Base-by-base conservation (phyloP, 92 coral and sea anemone species). In the Heteractis magnifica region DNA sequence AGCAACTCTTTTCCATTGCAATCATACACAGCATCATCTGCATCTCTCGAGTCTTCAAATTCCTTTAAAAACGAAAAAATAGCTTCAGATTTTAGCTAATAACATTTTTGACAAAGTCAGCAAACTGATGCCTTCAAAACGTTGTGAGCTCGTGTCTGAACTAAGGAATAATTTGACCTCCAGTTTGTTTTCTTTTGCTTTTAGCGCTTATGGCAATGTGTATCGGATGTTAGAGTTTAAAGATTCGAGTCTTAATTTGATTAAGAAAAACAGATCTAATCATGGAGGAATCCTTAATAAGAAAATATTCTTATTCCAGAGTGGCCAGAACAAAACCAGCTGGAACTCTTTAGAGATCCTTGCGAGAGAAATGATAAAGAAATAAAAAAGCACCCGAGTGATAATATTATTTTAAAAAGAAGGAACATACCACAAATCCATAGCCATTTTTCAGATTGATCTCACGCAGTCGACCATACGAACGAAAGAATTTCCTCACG, bases 391-490 rank as follows among this genome's bases (percentile, higher is more conserved):
- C 16, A 68, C 8, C 18, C 5, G 23, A 12, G 13, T 68, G 14
- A 0, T 9, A 14, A 34, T 65, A 41, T 2, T 15, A 65, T 18
- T 6, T 12, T 49, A 6, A 41, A 49, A 14, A 34, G 1, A 5
- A 15, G 8, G 50, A 7, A 77, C 95, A 76, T 83, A 95, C 98
- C 90, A 94, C 98, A 94, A 96, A 96, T 50, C 99, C 99, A 88
- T 93, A 96, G 76, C 99, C 99, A 83, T 96, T 93, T 91, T 96
- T 96, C 81, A 96, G 84, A 87, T 93, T 96, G 75, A 96, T 89
- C 87, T 96, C 99, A 48, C 99, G 95, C 62, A 75, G 50, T 14
- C 95, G 89, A 23, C 99, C 99, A 84, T 79, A 93, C 70, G 92
- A 85, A 75, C 93, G 91, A 83, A 96, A 90, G 88, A 93, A 96